These are phyloP conservation scores for Nephrotoma appendiculata DNA, from an alignment of 2,888 invertebrate species.

Conservation along the genomic window DNA sequence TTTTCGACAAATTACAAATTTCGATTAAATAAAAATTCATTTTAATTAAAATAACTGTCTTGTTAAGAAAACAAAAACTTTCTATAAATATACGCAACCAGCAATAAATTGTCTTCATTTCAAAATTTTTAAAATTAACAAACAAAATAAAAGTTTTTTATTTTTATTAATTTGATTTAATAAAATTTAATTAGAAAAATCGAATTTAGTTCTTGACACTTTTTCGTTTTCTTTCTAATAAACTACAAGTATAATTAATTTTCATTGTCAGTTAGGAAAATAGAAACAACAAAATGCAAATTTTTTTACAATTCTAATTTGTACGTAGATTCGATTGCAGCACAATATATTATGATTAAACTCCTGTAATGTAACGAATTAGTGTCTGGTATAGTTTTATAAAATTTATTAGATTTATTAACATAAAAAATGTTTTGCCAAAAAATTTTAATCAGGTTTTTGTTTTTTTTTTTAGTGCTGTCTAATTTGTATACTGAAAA, in stretches of 20 bases:
- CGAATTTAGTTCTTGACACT: neutral
- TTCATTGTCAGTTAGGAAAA: neutral
- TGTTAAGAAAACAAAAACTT: neutral
- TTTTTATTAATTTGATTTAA: neutral
- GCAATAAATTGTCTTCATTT: neutral
- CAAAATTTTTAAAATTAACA: neutral
- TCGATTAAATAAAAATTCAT: neutral
- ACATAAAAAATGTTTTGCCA: neutral
- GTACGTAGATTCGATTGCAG: neutral
- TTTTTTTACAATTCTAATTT: neutral
- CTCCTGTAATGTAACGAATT: neutral
- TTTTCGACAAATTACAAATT: neutral
- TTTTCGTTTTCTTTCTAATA: neutral
- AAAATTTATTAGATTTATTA: neutral
- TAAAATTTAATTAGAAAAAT: neutral
- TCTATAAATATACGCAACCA: neutral
- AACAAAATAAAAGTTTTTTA: neutral
- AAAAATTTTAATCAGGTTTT: neutral
- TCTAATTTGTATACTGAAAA: neutral
- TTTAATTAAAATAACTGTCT: neutral
- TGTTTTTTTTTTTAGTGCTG: neutral
- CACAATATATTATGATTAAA: neutral
- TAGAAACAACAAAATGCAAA: neutral
- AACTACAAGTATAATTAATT: neutral
- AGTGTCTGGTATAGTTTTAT: neutral